These are phyloP conservation scores for Stomatorhinus ivindoensis DNA, from an alignment of 2,113 vertebrate genomes.

Conservation along the genomic window DNA sequence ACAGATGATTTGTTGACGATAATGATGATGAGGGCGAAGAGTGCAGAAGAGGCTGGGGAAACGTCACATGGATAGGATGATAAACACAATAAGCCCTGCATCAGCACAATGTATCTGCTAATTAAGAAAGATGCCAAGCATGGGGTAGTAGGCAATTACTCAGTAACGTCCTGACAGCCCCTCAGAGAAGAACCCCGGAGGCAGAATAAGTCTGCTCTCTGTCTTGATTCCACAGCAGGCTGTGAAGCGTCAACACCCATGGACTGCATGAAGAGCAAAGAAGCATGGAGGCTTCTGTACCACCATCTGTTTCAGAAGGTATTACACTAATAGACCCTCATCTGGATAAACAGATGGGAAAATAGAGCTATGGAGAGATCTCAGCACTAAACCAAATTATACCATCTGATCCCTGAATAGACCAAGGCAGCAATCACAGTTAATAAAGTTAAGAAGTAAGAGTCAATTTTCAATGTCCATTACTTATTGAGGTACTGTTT, in stretches of 20 bases:
- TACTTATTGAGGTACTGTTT: neutral
- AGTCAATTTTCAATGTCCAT: neutral
- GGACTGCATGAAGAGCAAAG: neutral
- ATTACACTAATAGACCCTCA: neutral
- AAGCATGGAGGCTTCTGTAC: neutral
- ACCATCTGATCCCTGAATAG: neutral
- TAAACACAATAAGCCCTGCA: neutral
- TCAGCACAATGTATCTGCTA: neutral
- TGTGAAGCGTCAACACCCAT: neutral
- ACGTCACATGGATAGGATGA: neutral
- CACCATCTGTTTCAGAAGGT: neutral
- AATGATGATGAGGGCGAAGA: neutral
- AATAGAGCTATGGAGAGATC: neutral
- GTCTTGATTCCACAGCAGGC: neutral
- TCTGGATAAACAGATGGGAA: neutral
- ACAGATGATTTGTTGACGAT: neutral
- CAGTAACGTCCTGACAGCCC: neutral
- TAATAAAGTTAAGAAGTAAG: neutral
- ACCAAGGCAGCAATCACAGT: neutral
- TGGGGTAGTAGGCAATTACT: neutral
- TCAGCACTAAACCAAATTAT: neutral
- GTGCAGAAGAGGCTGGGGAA: neutral
- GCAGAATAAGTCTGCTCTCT: neutral
- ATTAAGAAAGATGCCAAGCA: neutral
- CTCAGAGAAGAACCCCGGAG: neutral